phyloP scores from a whole-genome alignment of 1,140 invertebrate genomes.

The Bombus confusus region DNA sequence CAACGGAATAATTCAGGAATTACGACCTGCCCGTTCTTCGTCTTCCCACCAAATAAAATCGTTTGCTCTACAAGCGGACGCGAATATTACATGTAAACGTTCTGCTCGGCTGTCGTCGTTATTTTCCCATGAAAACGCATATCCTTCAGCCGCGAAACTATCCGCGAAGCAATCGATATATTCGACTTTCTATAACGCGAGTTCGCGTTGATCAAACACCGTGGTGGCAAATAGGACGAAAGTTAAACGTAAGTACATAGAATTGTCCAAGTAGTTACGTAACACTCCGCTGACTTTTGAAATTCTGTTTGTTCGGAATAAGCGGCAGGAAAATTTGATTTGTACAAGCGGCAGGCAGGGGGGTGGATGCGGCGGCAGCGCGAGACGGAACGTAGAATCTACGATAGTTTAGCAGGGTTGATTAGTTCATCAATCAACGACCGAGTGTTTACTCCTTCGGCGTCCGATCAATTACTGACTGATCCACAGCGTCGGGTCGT shows the following conservation, averaged over 20 bases:
- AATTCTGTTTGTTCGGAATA: conserved; percentile 26
- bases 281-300: neutral
- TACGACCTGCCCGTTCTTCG: neutral
- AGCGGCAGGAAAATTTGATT: conserved; percentile 49
- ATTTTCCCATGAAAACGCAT: neutral
- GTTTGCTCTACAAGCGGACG: neutral
- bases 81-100: neutral
- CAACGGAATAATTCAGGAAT: conserved; percentile 10
- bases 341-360: neutral
- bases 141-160: neutral
- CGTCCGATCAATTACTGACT: conserved; percentile 76
- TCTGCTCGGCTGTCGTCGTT: neutral
- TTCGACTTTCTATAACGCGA: too few relatives aligned
- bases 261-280: neutral
- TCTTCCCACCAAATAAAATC: neutral
- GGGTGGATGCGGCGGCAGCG: too few relatives aligned
- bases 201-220: neutral
- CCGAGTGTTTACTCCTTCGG: conserved; percentile 76
- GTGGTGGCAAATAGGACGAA: neutral
- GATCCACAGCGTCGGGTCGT: conserved; percentile 65
- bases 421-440: conserved; percentile 80
- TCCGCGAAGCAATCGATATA: neutral
- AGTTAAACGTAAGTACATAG: neutral
- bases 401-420: conserved; percentile 66
- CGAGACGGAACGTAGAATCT: conserved; percentile 21